Evolutionary conservation across 2,888 invertebrate species (phyloP).

Genomic region (Tinea semifulvella): DNA sequence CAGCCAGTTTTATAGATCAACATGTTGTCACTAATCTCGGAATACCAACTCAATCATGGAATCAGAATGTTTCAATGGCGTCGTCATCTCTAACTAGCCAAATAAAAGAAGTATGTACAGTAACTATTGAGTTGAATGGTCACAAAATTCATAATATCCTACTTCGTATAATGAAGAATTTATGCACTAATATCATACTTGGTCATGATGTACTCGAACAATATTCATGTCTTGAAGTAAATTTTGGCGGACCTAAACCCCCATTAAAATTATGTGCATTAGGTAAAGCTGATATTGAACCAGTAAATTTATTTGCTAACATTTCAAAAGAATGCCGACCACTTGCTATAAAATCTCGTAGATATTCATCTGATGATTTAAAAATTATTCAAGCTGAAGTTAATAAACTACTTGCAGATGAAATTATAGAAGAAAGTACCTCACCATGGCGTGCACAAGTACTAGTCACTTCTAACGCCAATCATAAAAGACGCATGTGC

Average conservation of each 20-base stretch:
- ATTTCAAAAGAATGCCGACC: neutral
- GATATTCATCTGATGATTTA: neutral
- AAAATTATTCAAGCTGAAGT: neutral
- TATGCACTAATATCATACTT: neutral
- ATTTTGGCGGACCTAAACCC: neutral
- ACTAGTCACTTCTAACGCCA: neutral
- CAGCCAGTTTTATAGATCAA: no score
- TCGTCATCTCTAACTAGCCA: no score
- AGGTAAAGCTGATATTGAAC: neutral
- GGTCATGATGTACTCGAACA: neutral
- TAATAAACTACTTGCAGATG: neutral
- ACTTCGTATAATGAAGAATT: neutral
- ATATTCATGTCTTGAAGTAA: neutral
- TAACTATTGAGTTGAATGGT: no score
- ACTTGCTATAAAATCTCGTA: neutral
- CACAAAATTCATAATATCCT: no score
- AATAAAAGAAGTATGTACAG: no score
- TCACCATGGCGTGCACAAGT: constrained; percentile 1
- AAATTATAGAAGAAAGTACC: neutral
- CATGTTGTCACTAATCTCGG: no score
- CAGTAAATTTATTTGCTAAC: neutral
- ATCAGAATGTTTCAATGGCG: no score
- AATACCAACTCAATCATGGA: no score
- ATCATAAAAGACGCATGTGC: neutral
- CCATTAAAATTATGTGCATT: constrained; percentile 4